Conservation (phyloP, 2,113 vertebrate species). For the Lamprotornis superbus region DNA sequence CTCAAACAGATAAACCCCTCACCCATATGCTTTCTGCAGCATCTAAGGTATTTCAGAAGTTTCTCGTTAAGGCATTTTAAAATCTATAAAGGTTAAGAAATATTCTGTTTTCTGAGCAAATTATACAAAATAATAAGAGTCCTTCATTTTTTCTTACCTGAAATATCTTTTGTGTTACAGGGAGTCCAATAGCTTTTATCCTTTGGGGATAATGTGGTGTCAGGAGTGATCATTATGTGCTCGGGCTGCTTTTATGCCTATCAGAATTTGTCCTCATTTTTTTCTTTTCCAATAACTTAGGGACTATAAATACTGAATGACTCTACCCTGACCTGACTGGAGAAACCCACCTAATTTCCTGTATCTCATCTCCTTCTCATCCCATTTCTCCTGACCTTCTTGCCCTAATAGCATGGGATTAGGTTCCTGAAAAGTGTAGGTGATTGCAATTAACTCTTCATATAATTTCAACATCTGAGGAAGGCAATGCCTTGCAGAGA, state of each 20-base stretch:
- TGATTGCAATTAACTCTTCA: background rate
- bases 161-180: background rate
- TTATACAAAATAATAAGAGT: background rate
- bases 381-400: background rate
- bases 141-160: background rate
- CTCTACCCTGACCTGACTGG: background rate
- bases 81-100: background rate
- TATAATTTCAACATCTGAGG: background rate
- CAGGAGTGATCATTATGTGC: background rate
- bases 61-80: background rate
- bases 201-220: background rate
- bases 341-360: background rate
- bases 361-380: background rate
- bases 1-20: background rate
- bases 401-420: background rate
- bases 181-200: background rate
- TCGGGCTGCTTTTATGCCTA: background rate
- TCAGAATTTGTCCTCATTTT: background rate
- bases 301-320: background rate
- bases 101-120: background rate
- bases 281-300: background rate
- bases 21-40: background rate
- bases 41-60: background rate
- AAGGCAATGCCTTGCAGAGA: background rate
- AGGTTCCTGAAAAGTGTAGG: background rate